These are phyloP conservation scores for Andrena hattorfiana DNA, from an alignment of 2,888 invertebrate species.

Conservation along the genomic window DNA sequence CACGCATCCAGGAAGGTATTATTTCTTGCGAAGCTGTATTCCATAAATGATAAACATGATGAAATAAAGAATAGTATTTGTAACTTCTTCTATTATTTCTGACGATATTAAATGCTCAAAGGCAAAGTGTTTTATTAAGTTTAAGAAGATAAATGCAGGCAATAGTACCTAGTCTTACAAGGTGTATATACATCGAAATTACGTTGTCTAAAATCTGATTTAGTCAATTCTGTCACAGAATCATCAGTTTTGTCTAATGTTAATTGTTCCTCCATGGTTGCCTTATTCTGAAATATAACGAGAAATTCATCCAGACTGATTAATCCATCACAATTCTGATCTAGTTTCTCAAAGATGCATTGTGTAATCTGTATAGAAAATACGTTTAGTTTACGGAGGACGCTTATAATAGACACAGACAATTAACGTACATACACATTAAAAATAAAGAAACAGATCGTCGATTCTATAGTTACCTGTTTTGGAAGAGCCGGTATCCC, in stretches of 20 bases:
- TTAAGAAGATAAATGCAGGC: not conserved
- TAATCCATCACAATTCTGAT: conserved; percentile 88
- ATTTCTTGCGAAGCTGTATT: conserved; percentile 50
- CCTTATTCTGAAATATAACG: conserved; percentile 87
- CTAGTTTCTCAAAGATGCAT: conserved; percentile 89
- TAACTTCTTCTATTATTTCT: not conserved
- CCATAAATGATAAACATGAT: conserved; percentile 41
- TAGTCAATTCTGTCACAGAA: conserved; percentile 69
- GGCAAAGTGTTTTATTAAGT: not conserved
- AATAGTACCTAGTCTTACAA: conserved; percentile 71
- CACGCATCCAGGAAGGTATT: conserved; percentile 89
- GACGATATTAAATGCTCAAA: conserved; percentile 13
- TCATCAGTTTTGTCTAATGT: conserved; percentile 73
- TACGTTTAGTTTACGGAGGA: not conserved
- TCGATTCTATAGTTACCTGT: conserved; percentile 84
- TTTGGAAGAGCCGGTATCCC: conserved; percentile 89
- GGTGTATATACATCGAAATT: conserved; percentile 70
- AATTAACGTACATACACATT: not conserved
- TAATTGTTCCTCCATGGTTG: conserved; percentile 71
- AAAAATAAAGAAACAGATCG: not conserved
- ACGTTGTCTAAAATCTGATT: conserved; percentile 71
- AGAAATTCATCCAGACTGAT: conserved; percentile 89
- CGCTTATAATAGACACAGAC: not conserved
- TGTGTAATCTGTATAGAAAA: conserved; percentile 84
- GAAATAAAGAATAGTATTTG: too few relatives aligned